Evolutionary conservation across 2,888 invertebrate species (phyloP).

Genomic region (Fissipunctia ypsillon): DNA sequence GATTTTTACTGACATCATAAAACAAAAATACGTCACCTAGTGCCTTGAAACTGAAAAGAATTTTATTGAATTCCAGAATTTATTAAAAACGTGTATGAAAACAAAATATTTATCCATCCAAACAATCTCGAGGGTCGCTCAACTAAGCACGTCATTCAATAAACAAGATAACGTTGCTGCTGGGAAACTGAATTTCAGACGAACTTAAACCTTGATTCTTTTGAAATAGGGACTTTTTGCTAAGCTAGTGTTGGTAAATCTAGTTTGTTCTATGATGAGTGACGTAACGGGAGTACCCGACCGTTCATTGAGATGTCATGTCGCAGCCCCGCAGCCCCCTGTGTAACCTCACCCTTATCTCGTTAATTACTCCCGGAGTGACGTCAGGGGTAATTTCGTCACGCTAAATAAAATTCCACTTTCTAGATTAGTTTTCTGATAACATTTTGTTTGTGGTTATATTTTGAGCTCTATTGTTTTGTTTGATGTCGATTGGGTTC

Average conservation of each 20-base stretch:
- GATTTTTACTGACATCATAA: constrained; percentile 9
- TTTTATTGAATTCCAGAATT: constrained; percentile 29
- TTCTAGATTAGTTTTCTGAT: constrained; percentile 54
- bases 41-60: constrained; percentile 2
- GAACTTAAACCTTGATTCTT: constrained; percentile 39
- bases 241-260: constrained; percentile 2
- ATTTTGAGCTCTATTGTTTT: constrained; percentile 14
- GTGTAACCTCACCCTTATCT: constrained; percentile 63
- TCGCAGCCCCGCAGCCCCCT: constrained; percentile 55
- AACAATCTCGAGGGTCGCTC: constrained; percentile 52
- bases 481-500: not conserved
- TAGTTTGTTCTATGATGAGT: constrained; percentile 50
- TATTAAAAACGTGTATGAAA: constrained; percentile 32
- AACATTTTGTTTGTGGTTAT: constrained; percentile 9
- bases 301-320: constrained; percentile 75
- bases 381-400: constrained; percentile 76
- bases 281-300: constrained; percentile 71
- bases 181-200: constrained; percentile 12
- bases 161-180: constrained; percentile 36
- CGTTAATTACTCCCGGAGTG: constrained; percentile 71
- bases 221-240: constrained; percentile 4
- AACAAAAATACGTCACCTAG: constrained; percentile 8
- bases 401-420: constrained; percentile 67
- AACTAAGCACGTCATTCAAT: constrained; percentile 55
- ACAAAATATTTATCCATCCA: constrained; percentile 60